Evolutionary conservation across 2,113 vertebrate species (phyloP).

Genomic region (Neolamprologus longior): DNA sequence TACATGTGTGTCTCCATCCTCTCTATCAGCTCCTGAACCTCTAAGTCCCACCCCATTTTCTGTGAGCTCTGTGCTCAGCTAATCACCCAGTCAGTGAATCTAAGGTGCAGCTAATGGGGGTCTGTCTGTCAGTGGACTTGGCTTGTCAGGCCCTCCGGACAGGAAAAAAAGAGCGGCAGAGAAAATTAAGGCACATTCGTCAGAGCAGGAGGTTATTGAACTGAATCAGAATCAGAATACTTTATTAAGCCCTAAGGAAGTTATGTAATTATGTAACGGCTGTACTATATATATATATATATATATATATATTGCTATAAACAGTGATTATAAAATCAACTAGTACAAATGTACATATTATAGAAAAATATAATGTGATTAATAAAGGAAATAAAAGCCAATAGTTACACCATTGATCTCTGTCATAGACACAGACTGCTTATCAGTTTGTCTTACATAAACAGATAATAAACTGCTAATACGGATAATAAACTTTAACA

Average conservation of each 20-base stretch:
- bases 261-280: not conserved
- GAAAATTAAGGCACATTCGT: not conserved
- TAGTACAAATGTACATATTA: not conserved
- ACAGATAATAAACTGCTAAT: not conserved
- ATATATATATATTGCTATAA: not conserved
- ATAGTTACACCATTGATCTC: not conserved
- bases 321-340: not conserved
- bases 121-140: constrained; percentile 23
- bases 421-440: not conserved
- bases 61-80: constrained; percentile 18
- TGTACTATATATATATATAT: not conserved
- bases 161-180: not conserved
- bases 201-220: not conserved
- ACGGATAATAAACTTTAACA: not conserved
- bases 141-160: constrained; percentile 32
- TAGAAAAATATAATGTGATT: not conserved
- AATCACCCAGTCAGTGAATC: constrained; percentile 53
- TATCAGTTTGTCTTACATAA: not conserved
- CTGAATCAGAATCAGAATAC: not conserved
- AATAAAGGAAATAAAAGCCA: not conserved
- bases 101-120: constrained; percentile 56
- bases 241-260: not conserved
- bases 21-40: not conserved
- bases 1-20: constrained; percentile 7
- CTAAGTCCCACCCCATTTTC: not conserved